phyloP scores from a whole-genome alignment of 2,888 invertebrate genomes.

The Belgica antarctica region DNA sequence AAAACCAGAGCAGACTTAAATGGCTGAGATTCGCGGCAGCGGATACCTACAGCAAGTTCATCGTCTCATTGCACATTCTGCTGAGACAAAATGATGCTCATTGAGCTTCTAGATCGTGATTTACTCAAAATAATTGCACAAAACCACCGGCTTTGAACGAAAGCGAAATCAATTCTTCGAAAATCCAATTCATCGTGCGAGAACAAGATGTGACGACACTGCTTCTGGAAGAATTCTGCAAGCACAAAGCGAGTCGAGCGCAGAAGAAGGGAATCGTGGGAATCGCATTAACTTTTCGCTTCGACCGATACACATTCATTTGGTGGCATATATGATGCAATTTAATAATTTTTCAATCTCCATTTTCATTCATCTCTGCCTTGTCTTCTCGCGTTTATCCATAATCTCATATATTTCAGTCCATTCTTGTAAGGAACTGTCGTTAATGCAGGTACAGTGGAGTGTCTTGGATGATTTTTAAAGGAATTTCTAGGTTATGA shows the following conservation, averaged over 20 bases:
- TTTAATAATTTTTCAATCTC: conserved; percentile 36
- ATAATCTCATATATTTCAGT: conserved; percentile 25
- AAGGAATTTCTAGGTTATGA: no score
- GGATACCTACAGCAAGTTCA: no score
- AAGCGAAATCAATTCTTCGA: conserved; percentile 16
- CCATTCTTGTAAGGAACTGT: not conserved
- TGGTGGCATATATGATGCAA: conserved; percentile 38
- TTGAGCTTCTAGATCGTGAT: conserved; percentile 14
- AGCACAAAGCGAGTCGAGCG: not conserved
- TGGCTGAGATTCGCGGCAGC: no score
- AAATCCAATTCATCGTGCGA: not conserved
- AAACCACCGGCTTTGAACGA: not conserved
- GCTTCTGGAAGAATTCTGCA: no score
- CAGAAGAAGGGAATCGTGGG: conserved; percentile 26
- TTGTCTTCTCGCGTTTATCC: not conserved
- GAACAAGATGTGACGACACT: conserved; percentile 32
- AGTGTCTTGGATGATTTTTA: no score
- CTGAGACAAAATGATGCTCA: not conserved
- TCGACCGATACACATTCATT: conserved; percentile 22
- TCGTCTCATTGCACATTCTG: no score
- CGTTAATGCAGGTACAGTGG: conserved; percentile 6
- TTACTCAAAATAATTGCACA: conserved; percentile 37
- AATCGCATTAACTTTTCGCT: conserved; percentile 30
- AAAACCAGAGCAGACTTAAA: no score
- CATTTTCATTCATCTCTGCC: not conserved